Evolutionary conservation across 1,140 invertebrate species (phyloP).

Genomic region (Halesus radiatus): DNA sequence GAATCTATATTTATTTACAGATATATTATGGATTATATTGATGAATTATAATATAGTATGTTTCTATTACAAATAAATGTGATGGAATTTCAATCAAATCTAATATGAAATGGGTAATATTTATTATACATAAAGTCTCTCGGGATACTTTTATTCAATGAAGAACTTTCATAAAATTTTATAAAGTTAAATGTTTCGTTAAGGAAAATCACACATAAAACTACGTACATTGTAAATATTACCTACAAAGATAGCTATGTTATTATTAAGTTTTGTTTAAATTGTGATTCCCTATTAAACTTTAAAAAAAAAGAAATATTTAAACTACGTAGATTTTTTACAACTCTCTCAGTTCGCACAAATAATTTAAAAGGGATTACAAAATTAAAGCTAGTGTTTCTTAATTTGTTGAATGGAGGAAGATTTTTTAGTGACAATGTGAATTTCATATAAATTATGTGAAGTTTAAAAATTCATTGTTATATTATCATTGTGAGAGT

Average conservation of each 20-base stretch:
- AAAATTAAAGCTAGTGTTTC: no score
- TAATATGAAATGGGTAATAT: conserved; percentile 1
- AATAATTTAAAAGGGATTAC: no score
- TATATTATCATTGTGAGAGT: no score
- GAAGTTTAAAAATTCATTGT: no score
- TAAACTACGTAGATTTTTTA: conserved; percentile 4
- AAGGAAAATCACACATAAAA: not conserved
- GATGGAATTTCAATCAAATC: conserved; percentile 1
- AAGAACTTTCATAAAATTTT: conserved; percentile 7
- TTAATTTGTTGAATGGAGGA: no score
- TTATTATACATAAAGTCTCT: conserved; percentile 26
- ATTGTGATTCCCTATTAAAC: no score
- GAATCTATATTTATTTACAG: conserved; percentile 36
- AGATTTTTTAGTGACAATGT: no score
- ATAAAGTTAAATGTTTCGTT: not conserved
- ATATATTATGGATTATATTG: conserved; percentile 13
- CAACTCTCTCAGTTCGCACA: no score
- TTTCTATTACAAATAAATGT: conserved; percentile 19
- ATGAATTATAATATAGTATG: conserved; percentile 21
- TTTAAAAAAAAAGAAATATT: not conserved
- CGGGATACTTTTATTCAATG: conserved; percentile 4
- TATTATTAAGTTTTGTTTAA: not conserved
- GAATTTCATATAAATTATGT: no score
- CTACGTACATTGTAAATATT: not conserved
- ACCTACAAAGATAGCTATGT: not conserved